A percentile compares a stretch with the other conserved stretches of the same genome.
Evolutionary conservation across 1,140 invertebrate species (phyloP).

Genomic region (Neotoxoptera formosana): DNA sequence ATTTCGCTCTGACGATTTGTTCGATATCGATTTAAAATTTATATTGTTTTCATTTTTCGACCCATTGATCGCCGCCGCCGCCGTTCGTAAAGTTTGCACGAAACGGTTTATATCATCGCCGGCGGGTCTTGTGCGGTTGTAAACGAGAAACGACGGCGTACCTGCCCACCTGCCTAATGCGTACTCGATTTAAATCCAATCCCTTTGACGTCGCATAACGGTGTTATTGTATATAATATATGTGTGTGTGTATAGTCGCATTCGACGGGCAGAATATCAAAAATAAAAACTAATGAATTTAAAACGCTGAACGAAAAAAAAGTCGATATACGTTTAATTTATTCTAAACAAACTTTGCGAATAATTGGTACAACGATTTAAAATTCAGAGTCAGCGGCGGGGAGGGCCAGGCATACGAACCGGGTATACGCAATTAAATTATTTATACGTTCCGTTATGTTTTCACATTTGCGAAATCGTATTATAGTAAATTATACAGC

Average conservation of each 20-base stretch:
- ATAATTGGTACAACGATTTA: not conserved
- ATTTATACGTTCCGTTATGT: not conserved
- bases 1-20: not conserved
- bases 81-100: not conserved
- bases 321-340: slow-evolving; percentile 4
- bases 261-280: not conserved
- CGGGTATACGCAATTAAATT: not conserved
- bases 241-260: too few species aligned
- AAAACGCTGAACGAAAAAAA: not conserved
- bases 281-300: not conserved
- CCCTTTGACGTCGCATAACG: not conserved
- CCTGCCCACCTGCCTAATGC: not conserved
- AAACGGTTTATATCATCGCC: not conserved
- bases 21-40: not conserved
- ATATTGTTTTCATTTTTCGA: not conserved
- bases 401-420: not conserved
- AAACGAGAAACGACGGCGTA: not conserved
- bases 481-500: not conserved
- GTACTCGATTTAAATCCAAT: not conserved
- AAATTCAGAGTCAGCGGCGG: not conserved
- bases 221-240: not conserved
- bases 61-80: not conserved
- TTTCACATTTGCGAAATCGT: not conserved
- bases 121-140: not conserved
- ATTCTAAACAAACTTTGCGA: not conserved